Base-by-base conservation (phyloP, 1,140 invertebrate species). In the Orius insidiosus region DNA sequence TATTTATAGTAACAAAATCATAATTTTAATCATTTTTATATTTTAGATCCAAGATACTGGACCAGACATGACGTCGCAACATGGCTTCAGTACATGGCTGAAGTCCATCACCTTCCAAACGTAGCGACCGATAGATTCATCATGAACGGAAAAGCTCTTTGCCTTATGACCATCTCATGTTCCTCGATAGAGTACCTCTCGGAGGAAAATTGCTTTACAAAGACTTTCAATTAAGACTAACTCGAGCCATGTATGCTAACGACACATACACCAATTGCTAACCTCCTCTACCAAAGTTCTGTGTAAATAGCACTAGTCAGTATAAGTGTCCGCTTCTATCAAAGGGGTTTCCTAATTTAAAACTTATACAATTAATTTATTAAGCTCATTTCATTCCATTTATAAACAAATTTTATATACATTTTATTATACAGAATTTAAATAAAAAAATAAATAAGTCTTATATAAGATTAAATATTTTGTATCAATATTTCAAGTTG, bases 111-210 rank as follows among this genome's bases (percentile, higher is more conserved):
- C 1, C 61, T 78, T 1, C 72, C 69, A 11, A 63, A 61, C 47
- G 67, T 71, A 47, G 65, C 56, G 43, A 59, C 58, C 42, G 72
- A 73, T 33, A 59, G 78, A 45, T 82, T 82, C 59, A 68, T 73
- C 2, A 82, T 82, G 79, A 82, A 82, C 59, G 79, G 79, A 16
- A 82, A 82, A 60, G 79, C 76, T 3, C 61, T 82, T 2, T 81
- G 79, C 51, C 67, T 82, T 35, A 82, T 82, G 79, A 71, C 69
- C 14, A 62, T 72, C 2, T 71, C 76, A 82, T 82, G 79, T 82
- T 80, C 63, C 64, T 74, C 1, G 65, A 67, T 47, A 62, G 79
- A 16, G 78, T 80, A 7, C 79, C 78, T 2, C 58, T 74, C 1
- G 74, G 72, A 1, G 78, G 78, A 16, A 76, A 76, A 57, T 62